These are phyloP conservation scores for Eospalax fontanierii DNA, from an alignment of 2,797 vertebrate genomes.

Conservation along the genomic window DNA sequence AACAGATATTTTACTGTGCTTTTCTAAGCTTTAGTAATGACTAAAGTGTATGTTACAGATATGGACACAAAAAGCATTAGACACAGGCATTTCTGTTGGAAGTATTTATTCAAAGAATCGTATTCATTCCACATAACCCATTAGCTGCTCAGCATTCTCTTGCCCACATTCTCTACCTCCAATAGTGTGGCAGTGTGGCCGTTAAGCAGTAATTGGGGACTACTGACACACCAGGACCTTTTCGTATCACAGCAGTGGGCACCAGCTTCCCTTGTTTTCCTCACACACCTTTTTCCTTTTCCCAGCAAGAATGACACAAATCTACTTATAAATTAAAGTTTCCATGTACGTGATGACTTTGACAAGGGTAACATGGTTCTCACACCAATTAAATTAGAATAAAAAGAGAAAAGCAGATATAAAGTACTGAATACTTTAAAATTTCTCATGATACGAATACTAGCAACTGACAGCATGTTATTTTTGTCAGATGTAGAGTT, in stretches of 20 bases:
- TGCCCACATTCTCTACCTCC: neutral
- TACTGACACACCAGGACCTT: neutral
- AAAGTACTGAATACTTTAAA: neutral
- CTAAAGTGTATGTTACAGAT: neutral
- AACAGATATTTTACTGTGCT: neutral
- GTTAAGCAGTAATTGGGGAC: neutral
- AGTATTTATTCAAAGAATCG: neutral
- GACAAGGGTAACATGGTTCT: neutral
- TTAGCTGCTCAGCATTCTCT: neutral
- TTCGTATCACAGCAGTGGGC: neutral
- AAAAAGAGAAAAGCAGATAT: neutral
- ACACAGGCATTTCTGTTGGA: neutral
- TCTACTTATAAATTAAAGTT: neutral
- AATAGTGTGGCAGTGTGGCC: neutral
- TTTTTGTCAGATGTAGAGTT: neutral
- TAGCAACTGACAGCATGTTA: neutral
- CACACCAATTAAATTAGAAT: neutral
- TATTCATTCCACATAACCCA: neutral
- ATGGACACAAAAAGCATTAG: neutral
- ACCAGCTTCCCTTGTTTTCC: neutral
- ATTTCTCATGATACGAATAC: neutral
- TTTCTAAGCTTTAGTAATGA: neutral
- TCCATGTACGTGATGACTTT: neutral
- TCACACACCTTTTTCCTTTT: neutral
- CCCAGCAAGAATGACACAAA: constrained; percentile 1